Base-by-base conservation (phyloP, 1,140 invertebrate species). In the Ips nitidus region DNA sequence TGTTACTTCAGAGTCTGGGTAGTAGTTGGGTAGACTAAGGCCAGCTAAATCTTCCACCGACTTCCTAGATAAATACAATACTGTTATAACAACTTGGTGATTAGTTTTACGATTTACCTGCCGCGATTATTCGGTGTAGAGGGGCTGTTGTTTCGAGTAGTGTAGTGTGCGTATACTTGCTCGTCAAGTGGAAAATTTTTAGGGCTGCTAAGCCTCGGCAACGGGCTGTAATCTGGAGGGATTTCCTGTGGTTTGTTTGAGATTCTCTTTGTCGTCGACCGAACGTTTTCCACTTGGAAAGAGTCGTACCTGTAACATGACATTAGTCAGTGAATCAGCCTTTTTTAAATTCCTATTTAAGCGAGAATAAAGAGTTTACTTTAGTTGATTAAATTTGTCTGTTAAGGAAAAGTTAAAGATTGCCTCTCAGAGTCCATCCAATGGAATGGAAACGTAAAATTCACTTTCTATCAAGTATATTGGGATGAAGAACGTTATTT, bases 1-100 rank as follows among this genome's bases (percentile, higher is more conserved):
- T 37, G 72, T 75, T 74, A 80, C 79, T 67, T 83, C 82, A 41
- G 82, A 83, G 59, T 82, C 81, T 70, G 75, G 79, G 47, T 80
- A 79, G 66, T 81, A 82, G 61, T 80, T 78, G 22, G 80, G 80
- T 38, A 81, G 69, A 73, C 76, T 80, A 53, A 81, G 69, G 7
- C 77, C 78, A 5, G 74, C 61, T 5, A 73, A 52, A 55, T 77
- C 70, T 41, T 78, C 75, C 45, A 74, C 62, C 3, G 74, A 73
- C 22, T 72, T 64, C 38, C 66, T 70, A 52, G 39, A 76, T n/a
- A n/a, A 4, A 41, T 8, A 50, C 45, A 50, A 50, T 8, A 1
- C 3, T 1, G 1, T 6, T 50, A 8, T 50, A 3, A 22, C 22
- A 3, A 1, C 3, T 2, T 50, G 7, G 45, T 3, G 45, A 50